Evolutionary conservation across 2,113 vertebrate genomes (phyloP), one percentile per base, ranked within the genome.

Genomic region (Zingel zingel): DNA sequence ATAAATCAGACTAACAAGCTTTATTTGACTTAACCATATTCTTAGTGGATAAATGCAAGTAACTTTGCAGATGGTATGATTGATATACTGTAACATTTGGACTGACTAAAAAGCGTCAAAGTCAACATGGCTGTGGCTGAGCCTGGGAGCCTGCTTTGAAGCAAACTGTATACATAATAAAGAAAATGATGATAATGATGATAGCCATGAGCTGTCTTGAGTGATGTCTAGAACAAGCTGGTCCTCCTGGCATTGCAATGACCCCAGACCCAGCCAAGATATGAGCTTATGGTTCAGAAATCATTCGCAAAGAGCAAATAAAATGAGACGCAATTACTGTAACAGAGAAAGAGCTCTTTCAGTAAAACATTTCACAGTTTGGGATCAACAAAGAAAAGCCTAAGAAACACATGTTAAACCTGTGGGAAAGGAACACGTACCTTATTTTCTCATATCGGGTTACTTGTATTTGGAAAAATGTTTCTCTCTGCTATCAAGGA

Each of bases 211-310:
- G 70, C 67, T 33, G 63, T 85, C 77, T 59, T 71, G 88, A 89
- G 85, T 79, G 65, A 88, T 76, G 75, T 53, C 53, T 43, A 51
- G 36, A 85, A 79, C 77, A 85, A 68, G 77, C 88, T 83, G 80
- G 59, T 56, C 39, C 57, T 77, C 27, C 47, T 91, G 83, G 79
- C 89, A 86, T n/a, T 18, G 53, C 76, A 68, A 14, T 76, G 81
- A 87, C 65, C 77, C 77, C 59, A 45, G 79, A 83, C 23, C 39
- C 57, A 73, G 74, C 74, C 84, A 88, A 88, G 79, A 85, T 74
- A 85, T 85, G 81, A 89, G 83, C 77, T 84, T 84, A 89, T 63
- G 62, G 82, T 54, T 79, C 54, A 88, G 50, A 82, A 87, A 84
- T 72, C 0, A 54, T 73, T 67, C 14, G 48, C 72, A 84, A 59